Evolutionary conservation across 2,113 vertebrate genomes (phyloP).

Genomic region (Echinops telfairi): DNA sequence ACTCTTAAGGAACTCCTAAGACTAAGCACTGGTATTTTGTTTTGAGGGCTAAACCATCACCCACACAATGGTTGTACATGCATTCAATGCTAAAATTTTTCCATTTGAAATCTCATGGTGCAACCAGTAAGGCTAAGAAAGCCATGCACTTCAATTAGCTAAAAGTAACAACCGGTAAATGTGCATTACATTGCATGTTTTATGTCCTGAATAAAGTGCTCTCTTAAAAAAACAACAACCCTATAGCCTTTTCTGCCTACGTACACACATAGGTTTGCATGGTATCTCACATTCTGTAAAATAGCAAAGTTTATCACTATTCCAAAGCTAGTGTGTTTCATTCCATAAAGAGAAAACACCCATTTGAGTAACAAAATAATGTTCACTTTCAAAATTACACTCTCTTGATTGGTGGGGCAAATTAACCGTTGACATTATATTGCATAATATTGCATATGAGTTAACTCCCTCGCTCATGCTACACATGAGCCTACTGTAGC

Average conservation of each 20-base stretch:
- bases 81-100: neutral
- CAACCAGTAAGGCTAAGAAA: neutral
- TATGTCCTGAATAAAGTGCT: neutral
- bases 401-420: neutral
- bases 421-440: neutral
- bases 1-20: slow-evolving; percentile 8
- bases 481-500: neutral
- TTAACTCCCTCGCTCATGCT: no score
- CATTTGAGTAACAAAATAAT: slow-evolving; percentile 26
- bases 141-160: slow-evolving; percentile 23
- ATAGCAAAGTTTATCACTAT: slow-evolving; percentile 62
- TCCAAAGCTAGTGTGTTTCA: slow-evolving; percentile 45
- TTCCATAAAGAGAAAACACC: slow-evolving; percentile 46
- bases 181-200: neutral
- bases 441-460: neutral
- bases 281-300: neutral
- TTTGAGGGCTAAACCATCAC: neutral
- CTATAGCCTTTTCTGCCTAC: neutral
- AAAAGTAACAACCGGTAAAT: slow-evolving; percentile 30
- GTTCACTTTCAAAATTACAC: slow-evolving; percentile 58
- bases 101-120: neutral
- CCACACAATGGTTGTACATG: neutral
- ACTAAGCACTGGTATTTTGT: neutral
- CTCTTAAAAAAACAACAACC: slow-evolving; percentile 4
- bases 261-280: neutral